A percentile compares a stretch with the other conserved stretches of the same genome.
phyloP scores from a whole-genome alignment of 1,140 invertebrate species.

The Lordiphosa stackelbergi region DNA sequence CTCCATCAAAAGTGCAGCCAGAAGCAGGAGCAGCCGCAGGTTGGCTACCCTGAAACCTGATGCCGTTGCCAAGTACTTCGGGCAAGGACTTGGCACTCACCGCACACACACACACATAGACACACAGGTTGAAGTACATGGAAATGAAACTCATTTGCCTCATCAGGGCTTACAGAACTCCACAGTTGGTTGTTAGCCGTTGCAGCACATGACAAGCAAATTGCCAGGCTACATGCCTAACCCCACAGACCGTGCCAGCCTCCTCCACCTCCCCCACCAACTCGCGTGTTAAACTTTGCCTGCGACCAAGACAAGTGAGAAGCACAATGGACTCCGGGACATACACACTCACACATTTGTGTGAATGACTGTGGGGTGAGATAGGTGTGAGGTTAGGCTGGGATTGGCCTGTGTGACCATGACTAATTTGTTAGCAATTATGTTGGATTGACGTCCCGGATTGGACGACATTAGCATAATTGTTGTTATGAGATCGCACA shows the following conservation, averaged over 20 bases:
- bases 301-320: slow-evolving; percentile 32
- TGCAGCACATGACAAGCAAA: slow-evolving; percentile 63
- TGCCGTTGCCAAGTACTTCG: slow-evolving; percentile 40
- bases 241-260: slow-evolving; percentile 16
- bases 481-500: slow-evolving; percentile 62
- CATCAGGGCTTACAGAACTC: slow-evolving; percentile 34
- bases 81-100: slow-evolving; percentile 28
- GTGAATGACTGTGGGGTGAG: neutral
- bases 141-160: slow-evolving; percentile 60
- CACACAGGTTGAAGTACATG: slow-evolving; percentile 46
- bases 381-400: slow-evolving; percentile 12
- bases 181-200: slow-evolving; percentile 56
- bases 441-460: slow-evolving; percentile 63
- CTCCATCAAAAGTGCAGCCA: slow-evolving; percentile 53
- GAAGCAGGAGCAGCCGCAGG: slow-evolving; percentile 5
- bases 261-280: slow-evolving; percentile 1
- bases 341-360: slow-evolving; percentile 25
- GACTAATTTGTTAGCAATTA: slow-evolving; percentile 72
- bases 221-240: slow-evolving; percentile 49
- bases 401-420: slow-evolving; percentile 53
- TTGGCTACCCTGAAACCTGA: slow-evolving; percentile 17
- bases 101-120: slow-evolving; percentile 15
- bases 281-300: slow-evolving; percentile 53
- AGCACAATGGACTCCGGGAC: slow-evolving; percentile 24
- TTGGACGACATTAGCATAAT: slow-evolving; percentile 68